phyloP scores from a whole-genome alignment of 2,113 vertebrate genomes.

The Desmodus rotundus region DNA sequence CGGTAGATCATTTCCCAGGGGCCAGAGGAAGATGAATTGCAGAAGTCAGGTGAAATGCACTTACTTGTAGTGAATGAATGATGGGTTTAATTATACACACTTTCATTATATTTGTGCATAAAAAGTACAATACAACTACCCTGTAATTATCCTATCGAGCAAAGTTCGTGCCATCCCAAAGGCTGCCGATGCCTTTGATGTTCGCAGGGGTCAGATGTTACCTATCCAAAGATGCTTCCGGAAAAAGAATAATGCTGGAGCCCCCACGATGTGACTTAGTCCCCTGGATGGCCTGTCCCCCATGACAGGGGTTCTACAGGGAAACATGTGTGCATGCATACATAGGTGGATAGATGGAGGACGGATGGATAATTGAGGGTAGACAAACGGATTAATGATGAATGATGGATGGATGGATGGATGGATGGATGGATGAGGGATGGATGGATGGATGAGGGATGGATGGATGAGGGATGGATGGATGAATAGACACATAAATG shows the following conservation, averaged over 20 bases:
- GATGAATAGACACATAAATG: too few species aligned
- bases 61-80: background rate
- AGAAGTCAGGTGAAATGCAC: background rate
- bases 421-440: too few species aligned
- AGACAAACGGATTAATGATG: background rate
- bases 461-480: too few species aligned
- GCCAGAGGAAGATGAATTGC: background rate
- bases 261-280: background rate
- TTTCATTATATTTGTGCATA: background rate
- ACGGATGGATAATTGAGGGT: background rate
- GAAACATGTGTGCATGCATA: background rate
- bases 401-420: background rate
- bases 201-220: background rate
- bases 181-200: background rate
- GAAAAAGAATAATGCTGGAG: background rate
- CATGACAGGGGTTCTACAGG: background rate
- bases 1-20: background rate
- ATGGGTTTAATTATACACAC: background rate
- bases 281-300: background rate
- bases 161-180: background rate
- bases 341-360: background rate
- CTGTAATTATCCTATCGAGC: background rate
- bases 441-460: too few species aligned
- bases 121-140: background rate
- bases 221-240: background rate